phyloP scores from a whole-genome alignment of 1,140 invertebrate genomes.

The Solenopsis fugax region DNA sequence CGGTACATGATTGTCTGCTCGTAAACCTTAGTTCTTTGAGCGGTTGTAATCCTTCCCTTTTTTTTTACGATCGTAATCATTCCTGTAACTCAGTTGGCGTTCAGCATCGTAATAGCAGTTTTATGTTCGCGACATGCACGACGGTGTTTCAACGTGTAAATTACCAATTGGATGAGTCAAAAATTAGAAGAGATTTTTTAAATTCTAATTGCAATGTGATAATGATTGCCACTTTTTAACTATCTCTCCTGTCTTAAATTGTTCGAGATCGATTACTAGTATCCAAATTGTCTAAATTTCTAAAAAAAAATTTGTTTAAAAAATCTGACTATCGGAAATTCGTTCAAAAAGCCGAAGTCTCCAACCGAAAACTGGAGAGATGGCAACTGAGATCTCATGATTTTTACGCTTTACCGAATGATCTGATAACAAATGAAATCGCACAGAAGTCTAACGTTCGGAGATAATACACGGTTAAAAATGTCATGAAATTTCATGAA shows the following conservation, averaged over 20 bases:
- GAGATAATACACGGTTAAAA: slow-evolving; percentile 1
- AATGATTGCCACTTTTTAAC: no score
- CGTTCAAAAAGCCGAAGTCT: no score
- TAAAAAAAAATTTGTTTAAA: no score
- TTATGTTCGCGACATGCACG: background rate
- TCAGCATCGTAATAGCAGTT: background rate
- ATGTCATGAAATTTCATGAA: no score
- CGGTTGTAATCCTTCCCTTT: background rate
- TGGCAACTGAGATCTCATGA: background rate
- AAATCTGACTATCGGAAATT: no score
- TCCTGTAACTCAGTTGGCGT: background rate
- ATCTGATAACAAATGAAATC: background rate
- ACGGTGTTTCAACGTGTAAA: background rate
- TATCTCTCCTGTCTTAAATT: no score
- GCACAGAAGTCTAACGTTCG: background rate
- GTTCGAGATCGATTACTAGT: no score
- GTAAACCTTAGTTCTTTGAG: background rate
- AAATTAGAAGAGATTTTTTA: background rate
- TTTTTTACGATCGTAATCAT: slow-evolving; percentile 14
- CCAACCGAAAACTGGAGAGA: no score
- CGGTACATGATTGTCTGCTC: background rate
- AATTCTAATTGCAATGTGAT: background rate
- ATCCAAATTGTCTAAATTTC: no score
- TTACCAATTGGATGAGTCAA: background rate
- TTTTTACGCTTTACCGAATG: background rate